Conservation (phyloP, 2,797 vertebrate genomes). For the Capromys pilorides region DNA sequence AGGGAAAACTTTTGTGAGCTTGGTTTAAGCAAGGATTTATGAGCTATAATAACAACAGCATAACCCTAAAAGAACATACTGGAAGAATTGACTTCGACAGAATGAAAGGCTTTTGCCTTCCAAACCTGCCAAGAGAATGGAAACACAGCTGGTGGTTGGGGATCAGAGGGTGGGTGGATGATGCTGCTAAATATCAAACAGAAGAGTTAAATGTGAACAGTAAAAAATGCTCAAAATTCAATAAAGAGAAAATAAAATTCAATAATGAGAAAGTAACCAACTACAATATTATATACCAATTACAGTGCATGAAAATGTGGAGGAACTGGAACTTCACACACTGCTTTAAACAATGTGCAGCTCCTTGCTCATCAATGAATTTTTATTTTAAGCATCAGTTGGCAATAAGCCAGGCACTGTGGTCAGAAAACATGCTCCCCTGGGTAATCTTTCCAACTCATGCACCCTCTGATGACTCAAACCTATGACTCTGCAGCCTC, state of each 20-base stretch:
- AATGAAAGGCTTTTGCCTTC: conserved; percentile 18
- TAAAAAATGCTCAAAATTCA: conserved; percentile 13
- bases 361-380: background rate
- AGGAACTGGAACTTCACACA: background rate
- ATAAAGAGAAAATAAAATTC: background rate
- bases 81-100: conserved; percentile 5
- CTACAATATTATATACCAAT: background rate
- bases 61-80: background rate
- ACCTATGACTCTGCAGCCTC: background rate
- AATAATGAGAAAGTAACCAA: background rate
- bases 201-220: background rate
- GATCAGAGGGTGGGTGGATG: background rate
- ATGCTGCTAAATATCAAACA: conserved; percentile 26
- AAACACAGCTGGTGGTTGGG: background rate
- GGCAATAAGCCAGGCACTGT: background rate
- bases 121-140: conserved; percentile 12
- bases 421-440: background rate
- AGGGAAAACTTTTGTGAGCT: background rate
- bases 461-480: background rate
- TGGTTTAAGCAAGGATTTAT: conserved; percentile 14
- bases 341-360: background rate
- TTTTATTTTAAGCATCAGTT: background rate
- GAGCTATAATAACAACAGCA: conserved; percentile 1
- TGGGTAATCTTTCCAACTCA: background rate
- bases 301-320: conserved; percentile 1